phyloP scores from a whole-genome alignment of 2,888 invertebrate species.

The Helleia helle region DNA sequence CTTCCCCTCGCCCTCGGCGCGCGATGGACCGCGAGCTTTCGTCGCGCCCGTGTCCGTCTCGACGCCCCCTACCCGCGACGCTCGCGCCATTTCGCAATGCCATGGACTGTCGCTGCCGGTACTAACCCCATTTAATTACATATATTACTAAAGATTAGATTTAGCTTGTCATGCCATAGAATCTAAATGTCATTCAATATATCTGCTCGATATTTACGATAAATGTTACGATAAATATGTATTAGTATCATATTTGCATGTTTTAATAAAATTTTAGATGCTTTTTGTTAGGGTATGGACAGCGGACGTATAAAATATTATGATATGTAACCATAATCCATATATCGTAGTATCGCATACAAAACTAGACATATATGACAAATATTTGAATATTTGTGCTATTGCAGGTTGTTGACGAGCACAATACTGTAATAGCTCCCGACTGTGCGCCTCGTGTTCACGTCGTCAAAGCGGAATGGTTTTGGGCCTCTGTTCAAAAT shows the following conservation, averaged over 20 bases:
- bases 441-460: conserved; percentile 82
- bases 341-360: neutral
- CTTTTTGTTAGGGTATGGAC: conserved; percentile 23
- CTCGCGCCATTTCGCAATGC: conserved; percentile 67
- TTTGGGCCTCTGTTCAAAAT: conserved; percentile 98
- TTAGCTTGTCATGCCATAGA: conserved; percentile 45
- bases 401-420: conserved; percentile 88
- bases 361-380: neutral
- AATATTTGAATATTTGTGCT: neutral
- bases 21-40: conserved; percentile 33
- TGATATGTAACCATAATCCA: neutral
- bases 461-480: conserved; percentile 95
- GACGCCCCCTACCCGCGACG: conserved; percentile 60
- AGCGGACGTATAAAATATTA: conserved; percentile 17
- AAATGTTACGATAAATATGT: neutral
- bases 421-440: conserved; percentile 79
- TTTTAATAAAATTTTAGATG: conserved; percentile 22
- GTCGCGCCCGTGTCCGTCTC: conserved; percentile 53
- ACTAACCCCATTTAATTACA: conserved; percentile 72
- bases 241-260: conserved; percentile 38
- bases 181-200: conserved; percentile 17
- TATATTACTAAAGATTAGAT: conserved; percentile 53
- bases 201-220: conserved; percentile 1
- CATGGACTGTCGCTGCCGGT: conserved; percentile 74
- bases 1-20: conserved; percentile 35